These are phyloP conservation scores for honey bee (Apis mellifera) DNA, from an alignment of 1,140 invertebrate genomes.

Conservation along the genomic window Amel_HAv3.1 CM009943.2:8139001-8139500, in stretches of 20 bases:
- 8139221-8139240: background rate
- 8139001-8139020: background rate
- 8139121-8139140: background rate
- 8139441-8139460: slow-evolving; percentile 60
- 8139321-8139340: slow-evolving; percentile 57
- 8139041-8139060: background rate
- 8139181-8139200: background rate
- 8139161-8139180: background rate
- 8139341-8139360: slow-evolving; percentile 15
- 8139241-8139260: background rate
- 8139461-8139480: slow-evolving; percentile 58
- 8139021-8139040: background rate
- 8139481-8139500: slow-evolving; percentile 57
- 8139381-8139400: slow-evolving; percentile 62
- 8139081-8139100: background rate
- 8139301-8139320: slow-evolving; percentile 4
- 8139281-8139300: background rate
- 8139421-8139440: slow-evolving; percentile 55
- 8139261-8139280: background rate
- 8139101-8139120: slow-evolving; percentile 1
- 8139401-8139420: slow-evolving; percentile 56
- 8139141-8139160: slow-evolving; percentile 1
- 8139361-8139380: slow-evolving; percentile 66
- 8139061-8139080: background rate
- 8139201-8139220: background rate